A percentile compares a stretch with the other conserved stretches of the same genome.
Evolutionary conservation across 2,888 invertebrate species (phyloP).

Genomic region (Cerastis leucographa): DNA sequence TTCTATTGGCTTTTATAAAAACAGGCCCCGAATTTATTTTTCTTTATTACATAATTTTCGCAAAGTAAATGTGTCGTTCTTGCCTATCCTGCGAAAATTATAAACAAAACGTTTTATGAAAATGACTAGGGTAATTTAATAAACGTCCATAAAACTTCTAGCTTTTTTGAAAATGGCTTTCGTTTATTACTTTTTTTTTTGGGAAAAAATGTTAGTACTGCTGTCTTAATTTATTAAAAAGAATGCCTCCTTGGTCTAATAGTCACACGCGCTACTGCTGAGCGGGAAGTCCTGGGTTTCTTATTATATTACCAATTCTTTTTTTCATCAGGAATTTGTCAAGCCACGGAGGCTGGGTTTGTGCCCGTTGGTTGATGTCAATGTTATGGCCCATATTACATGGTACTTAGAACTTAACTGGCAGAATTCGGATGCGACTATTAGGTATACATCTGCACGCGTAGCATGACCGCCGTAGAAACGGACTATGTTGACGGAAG

Average conservation of each 20-base stretch:
- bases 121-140: slow-evolving; percentile 35
- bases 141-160: not conserved
- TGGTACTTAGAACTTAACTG: not conserved
- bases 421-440: not conserved
- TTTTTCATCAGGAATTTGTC: not conserved
- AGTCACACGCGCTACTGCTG: not conserved
- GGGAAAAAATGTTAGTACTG: slow-evolving; percentile 9
- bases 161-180: slow-evolving; percentile 27
- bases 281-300: not conserved
- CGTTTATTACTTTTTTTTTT: slow-evolving; percentile 1
- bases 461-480: too few species aligned
- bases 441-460: not conserved
- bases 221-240: not conserved
- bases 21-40: not conserved
- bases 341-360: not conserved
- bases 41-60: not conserved
- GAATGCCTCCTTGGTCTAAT: not conserved
- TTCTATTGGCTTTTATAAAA: slow-evolving; percentile 14
- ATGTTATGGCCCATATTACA: not conserved
- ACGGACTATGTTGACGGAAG: too few species aligned
- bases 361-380: not conserved
- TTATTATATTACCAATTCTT: too few species aligned
- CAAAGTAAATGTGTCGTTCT: not conserved
- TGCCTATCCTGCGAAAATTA: slow-evolving; percentile 2
- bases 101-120: slow-evolving; percentile 24